Evolutionary conservation across 2,797 vertebrate species (phyloP), one percentile per base, ranked within the genome.

Genomic region (Poecilia wingei): DNA sequence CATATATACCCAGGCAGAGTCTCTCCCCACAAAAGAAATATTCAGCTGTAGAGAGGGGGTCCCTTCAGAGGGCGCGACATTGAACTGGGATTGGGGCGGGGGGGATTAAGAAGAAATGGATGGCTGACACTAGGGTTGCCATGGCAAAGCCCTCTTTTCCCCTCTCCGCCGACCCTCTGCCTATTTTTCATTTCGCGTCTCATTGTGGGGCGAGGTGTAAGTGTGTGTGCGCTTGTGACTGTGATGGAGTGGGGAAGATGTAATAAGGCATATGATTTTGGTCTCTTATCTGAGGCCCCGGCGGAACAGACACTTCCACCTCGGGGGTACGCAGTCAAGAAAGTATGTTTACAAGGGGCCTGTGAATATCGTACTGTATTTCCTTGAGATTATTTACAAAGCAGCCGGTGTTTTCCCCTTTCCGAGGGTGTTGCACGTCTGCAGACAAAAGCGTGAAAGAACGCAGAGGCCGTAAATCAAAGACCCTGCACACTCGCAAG

Each of bases 101-200:
- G 81, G 89, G 93, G 94, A 94, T 95, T 95, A 95, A 91, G 88
- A 90, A 92, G 85, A 93, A 95, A 94, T 95, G 93, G 92, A 93
- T 94, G 87, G 82, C 93, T 93, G 92, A 92, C 92, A 94, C 90
- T 81, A 76, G 89, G 88, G 95, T 96, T 95, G 94, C 94, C 93
- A 96, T 96, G 95, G 94, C 84, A 83, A 96, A 93, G 86, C 82
- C 92, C 88, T 80, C 88, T 89, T 91, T 92, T 86, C 89, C 88
- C 76, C 82, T 87, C 86, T 89, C 85, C 82, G 83, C 90, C 76
- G 77, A 91, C 90, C 91, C 84, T 81, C 84, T 13, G 81, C 79
- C 88, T 92, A 90, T 94, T 92, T 94, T 91, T 93, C 89, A 93
- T 94, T 87, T 92, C 82, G 83, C 82, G 81, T 86, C 91, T 92